Conservation (phyloP, 53 echinoderm and acorn worm genomes). For the Crossaster papposus region DNA sequence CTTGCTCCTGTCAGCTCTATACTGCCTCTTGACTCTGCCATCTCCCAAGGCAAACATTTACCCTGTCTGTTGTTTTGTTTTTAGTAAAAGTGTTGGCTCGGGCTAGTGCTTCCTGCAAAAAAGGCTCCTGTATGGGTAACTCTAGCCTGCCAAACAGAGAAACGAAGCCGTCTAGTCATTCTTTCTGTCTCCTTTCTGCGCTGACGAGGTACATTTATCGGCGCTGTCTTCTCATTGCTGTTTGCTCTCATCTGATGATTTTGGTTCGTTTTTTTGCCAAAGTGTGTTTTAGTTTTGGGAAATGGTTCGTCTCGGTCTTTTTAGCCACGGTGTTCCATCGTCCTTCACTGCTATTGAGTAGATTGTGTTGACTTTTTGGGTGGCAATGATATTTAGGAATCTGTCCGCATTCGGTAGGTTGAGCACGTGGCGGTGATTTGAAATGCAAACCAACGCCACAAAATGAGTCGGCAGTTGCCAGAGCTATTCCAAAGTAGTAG, state of each 20-base stretch:
- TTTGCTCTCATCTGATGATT: slow-evolving; percentile 18
- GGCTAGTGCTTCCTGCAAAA: neutral
- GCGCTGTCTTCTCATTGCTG: neutral
- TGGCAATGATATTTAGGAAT: neutral
- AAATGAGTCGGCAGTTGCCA: neutral
- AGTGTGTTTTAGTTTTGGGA: neutral
- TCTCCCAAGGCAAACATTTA: slow-evolving; percentile 49
- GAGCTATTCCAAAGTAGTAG: no score
- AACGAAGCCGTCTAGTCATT: neutral
- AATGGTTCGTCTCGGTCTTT: slow-evolving; percentile 17
- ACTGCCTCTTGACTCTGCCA: slow-evolving; percentile 4
- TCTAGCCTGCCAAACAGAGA: slow-evolving; percentile 11
- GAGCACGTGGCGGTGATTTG: neutral
- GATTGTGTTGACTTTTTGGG: slow-evolving; percentile 11
- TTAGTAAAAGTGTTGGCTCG: slow-evolving; percentile 13
- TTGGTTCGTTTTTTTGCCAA: neutral
- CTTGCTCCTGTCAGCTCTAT: neutral
- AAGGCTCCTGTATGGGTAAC: slow-evolving; percentile 23
- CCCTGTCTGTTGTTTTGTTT: slow-evolving; percentile 49
- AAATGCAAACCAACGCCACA: neutral
- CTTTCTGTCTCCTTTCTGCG: neutral
- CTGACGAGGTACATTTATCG: neutral
- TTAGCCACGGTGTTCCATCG: slow-evolving; percentile 27
- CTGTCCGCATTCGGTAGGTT: neutral
- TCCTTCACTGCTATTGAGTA: slow-evolving; percentile 27